Conservation (phyloP, 2,113 vertebrate species). For the Meleagris gallopavo region DNA sequence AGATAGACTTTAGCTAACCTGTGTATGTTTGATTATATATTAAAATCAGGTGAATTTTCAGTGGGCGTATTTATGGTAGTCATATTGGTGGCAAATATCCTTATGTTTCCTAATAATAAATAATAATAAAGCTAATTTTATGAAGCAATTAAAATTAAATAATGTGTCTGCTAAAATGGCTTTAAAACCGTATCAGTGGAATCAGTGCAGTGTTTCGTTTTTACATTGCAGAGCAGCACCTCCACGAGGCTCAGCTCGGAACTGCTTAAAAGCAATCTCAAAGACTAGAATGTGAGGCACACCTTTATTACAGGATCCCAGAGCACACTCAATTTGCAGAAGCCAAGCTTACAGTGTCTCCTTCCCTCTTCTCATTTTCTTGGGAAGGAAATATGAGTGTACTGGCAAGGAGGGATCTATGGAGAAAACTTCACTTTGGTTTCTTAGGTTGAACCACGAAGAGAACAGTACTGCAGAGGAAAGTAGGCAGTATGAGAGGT, state of each 20-base stretch:
- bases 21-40: not conserved
- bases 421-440: not conserved
- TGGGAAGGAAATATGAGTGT: not conserved
- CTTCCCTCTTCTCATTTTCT: not conserved
- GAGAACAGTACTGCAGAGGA: not conserved
- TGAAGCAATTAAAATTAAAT: not conserved
- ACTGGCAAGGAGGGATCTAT: not conserved
- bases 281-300: not conserved
- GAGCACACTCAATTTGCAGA: not conserved
- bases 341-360: not conserved
- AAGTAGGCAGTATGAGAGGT: not conserved
- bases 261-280: not conserved
- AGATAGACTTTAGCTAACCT: not conserved
- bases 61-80: not conserved
- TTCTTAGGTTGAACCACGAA: not conserved
- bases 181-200: not conserved
- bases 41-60: not conserved
- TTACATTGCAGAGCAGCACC: constrained; percentile 5
- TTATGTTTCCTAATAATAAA: not conserved
- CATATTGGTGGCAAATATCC: not conserved
- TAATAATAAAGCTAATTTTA: not conserved
- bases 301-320: not conserved
- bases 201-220: not conserved
- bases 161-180: not conserved
- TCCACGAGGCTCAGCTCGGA: not conserved